Conservation (phyloP, 2,113 vertebrate species). For the Xenopus tropicalis region UCB_Xtro_10.0 CM004450.2:12216001-12216500, state of each 20-base stretch:
- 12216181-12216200: conserved; percentile 94
- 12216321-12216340: too few species aligned
- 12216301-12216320: too few species aligned
- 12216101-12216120: too few species aligned
- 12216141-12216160: conserved; percentile 92
- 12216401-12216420: conserved; percentile 93
- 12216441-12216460: conserved; percentile 99
- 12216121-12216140: neutral
- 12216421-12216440: conserved; percentile 97
- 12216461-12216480: conserved; percentile 99
- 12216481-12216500: conserved; percentile 81
- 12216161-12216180: conserved; percentile 97
- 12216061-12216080: neutral
- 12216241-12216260: conserved; percentile 72
- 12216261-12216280: too few species aligned
- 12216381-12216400: conserved; percentile 96
- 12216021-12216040: conserved; percentile 98
- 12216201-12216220: conserved; percentile 91
- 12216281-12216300: too few species aligned
- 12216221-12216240: conserved; percentile 96
- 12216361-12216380: conserved; percentile 94
- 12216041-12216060: conserved; percentile 82
- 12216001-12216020: conserved; percentile 96
- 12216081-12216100: too few species aligned
- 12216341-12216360: conserved; percentile 65